Conservation (phyloP, 2,113 vertebrate species). For the Cepphus grylle region DNA sequence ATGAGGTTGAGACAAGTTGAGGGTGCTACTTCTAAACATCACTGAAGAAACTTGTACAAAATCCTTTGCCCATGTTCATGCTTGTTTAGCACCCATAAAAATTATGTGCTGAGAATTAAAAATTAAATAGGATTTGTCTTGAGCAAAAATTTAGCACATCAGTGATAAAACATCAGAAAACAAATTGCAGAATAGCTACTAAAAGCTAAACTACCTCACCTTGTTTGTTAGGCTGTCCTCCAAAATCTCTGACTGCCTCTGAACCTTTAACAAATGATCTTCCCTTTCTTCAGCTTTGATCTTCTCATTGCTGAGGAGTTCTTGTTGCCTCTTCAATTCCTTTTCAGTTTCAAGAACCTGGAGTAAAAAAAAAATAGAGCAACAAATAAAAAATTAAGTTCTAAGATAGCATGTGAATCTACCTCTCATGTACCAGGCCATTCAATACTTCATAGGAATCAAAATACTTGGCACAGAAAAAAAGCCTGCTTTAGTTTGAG, state of each 20-base stretch:
- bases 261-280: neutral
- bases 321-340: neutral
- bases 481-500: neutral
- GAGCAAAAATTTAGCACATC: neutral
- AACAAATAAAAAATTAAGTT: neutral
- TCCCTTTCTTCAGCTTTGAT: constrained; percentile 7
- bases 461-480: neutral
- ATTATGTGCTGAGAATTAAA: accelerated
- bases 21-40: neutral
- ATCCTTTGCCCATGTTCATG: neutral
- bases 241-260: neutral
- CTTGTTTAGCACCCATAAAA: neutral
- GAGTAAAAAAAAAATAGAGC: neutral
- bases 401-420: neutral
- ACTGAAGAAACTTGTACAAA: neutral
- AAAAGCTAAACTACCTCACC: neutral
- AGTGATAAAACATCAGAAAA: neutral
- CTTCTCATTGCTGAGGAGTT: neutral
- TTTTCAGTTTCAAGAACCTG: neutral
- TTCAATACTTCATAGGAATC: neutral
- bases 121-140: neutral
- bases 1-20: neutral
- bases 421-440: too few species aligned
- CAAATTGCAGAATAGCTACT: neutral
- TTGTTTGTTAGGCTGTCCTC: neutral